phyloP scores from a whole-genome alignment of 2,888 invertebrate genomes.

The Microctonus aethiopoides region DNA sequence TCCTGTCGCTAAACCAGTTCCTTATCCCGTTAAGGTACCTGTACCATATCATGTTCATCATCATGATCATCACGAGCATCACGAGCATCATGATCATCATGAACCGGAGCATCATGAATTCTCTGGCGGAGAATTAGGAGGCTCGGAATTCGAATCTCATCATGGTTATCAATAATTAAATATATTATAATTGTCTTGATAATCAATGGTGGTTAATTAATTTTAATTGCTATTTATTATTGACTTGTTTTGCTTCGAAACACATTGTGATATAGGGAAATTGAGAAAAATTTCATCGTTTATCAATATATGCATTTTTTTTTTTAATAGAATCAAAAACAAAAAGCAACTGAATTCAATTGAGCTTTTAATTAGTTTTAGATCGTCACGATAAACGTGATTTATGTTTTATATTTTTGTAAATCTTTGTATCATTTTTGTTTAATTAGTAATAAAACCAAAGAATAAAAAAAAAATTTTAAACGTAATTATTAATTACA shows the following conservation, averaged over 20 bases:
- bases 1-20: constrained; percentile 69
- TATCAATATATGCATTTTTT: constrained; percentile 40
- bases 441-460: constrained; percentile 58
- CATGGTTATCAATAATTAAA: constrained; percentile 34
- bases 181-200: not conserved
- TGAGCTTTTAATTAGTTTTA: not conserved
- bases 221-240: not conserved
- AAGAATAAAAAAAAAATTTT: constrained; percentile 51
- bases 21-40: constrained; percentile 76
- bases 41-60: constrained; percentile 52
- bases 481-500: not conserved
- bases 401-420: constrained; percentile 21
- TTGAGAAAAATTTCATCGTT: constrained; percentile 29
- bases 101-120: constrained; percentile 30
- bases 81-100: constrained; percentile 38
- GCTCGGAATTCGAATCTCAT: constrained; percentile 36
- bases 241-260: not conserved
- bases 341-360: not conserved
- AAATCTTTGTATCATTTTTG: constrained; percentile 10
- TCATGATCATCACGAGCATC: constrained; percentile 38
- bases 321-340: constrained; percentile 9
- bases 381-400: not conserved
- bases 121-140: constrained; percentile 45
- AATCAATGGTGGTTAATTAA: not conserved
- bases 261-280: constrained; percentile 17